These are phyloP conservation scores for Yponomeuta sedellus DNA, from an alignment of 2,888 invertebrate genomes.

Conservation along the genomic window DNA sequence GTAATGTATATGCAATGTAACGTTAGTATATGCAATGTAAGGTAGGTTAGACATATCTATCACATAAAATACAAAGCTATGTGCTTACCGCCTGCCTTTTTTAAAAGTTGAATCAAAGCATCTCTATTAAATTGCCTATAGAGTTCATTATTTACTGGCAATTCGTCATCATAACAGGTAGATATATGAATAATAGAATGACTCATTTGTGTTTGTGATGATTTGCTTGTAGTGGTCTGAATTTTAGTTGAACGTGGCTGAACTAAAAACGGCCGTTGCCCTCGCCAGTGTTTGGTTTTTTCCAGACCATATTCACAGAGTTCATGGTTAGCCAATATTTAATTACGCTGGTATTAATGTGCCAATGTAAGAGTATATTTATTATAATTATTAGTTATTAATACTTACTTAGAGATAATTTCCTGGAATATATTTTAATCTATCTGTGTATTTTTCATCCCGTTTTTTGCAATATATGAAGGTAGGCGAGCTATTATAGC, in stretches of 20 bases:
- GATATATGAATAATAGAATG: conserved; percentile 24
- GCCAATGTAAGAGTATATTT: no score
- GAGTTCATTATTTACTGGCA: not conserved
- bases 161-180: conserved; percentile 9
- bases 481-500: no score
- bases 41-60: no score
- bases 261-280: conserved; percentile 69
- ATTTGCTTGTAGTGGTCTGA: conserved; percentile 37
- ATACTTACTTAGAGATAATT: no score
- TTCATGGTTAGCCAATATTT: not conserved
- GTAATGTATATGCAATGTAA: no score
- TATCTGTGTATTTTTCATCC: no score
- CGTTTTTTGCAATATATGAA: no score
- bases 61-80: no score
- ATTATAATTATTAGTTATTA: no score
- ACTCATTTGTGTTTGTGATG: conserved; percentile 29
- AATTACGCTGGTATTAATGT: not conserved
- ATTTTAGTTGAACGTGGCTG: conserved; percentile 26
- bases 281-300: conserved; percentile 50
- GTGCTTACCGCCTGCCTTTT: no score
- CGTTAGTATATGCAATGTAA: no score
- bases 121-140: not conserved
- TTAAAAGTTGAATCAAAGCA: not conserved
- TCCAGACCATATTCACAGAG: conserved; percentile 30
- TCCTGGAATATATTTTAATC: no score